phyloP scores from a whole-genome alignment of 2,113 vertebrate genomes.

The Corythornis vintsioides region DNA sequence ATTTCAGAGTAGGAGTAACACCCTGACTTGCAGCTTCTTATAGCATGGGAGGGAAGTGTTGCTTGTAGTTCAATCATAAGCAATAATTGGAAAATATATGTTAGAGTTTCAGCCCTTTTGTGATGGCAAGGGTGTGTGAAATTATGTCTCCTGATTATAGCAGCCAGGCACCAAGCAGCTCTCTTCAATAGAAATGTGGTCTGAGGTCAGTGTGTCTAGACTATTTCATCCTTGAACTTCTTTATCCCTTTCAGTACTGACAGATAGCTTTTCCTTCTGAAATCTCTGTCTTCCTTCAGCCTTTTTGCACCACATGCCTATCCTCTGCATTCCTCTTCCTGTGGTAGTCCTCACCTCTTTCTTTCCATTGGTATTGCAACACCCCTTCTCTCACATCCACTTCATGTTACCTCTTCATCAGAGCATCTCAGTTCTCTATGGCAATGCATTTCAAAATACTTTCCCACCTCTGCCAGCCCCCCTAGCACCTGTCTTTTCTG shows the following conservation, averaged over 20 bases:
- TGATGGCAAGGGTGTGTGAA: neutral
- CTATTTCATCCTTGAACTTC: neutral
- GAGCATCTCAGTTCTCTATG: neutral
- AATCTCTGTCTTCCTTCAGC: neutral
- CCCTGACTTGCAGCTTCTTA: constrained; percentile 16
- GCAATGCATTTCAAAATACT: neutral
- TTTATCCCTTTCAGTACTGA: neutral
- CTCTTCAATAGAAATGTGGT: neutral
- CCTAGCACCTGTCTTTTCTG: neutral
- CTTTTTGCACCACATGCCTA: neutral
- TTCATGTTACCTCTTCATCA: neutral
- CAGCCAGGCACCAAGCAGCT: neutral
- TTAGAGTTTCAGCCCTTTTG: neutral
- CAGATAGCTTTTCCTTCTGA: neutral
- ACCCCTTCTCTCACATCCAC: neutral
- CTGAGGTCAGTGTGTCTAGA: neutral
- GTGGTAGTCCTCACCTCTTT: neutral
- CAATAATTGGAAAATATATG: neutral
- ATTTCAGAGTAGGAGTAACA: neutral
- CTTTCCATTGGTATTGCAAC: neutral
- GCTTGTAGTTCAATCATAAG: neutral
- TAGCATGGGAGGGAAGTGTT: neutral
- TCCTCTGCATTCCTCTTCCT: neutral
- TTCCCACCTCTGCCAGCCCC: neutral
- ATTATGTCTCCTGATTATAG: neutral